phyloP scores from a whole-genome alignment of 2,113 vertebrate genomes.

The Equus quagga region DNA sequence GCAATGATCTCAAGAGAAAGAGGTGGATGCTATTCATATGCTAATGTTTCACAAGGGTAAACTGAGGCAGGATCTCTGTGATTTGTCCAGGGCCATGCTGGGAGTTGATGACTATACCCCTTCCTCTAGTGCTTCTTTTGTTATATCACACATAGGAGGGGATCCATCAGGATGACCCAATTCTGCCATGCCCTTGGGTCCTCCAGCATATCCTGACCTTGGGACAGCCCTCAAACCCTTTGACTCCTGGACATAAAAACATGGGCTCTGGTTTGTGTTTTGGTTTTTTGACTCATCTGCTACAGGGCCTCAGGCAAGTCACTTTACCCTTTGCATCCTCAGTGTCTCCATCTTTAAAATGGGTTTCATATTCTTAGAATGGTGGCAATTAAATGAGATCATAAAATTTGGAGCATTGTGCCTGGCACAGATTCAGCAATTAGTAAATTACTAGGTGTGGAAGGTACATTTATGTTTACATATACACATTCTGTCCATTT shows the following conservation, averaged over 20 bases:
- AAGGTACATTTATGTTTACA: neutral
- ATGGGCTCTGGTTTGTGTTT: neutral
- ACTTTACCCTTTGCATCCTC: neutral
- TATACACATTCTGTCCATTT: neutral
- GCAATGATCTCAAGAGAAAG: neutral
- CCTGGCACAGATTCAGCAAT: neutral
- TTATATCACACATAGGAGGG: neutral
- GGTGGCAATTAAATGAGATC: neutral
- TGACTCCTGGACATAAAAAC: neutral
- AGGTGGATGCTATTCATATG: neutral
- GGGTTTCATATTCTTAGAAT: neutral
- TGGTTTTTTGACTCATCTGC: neutral
- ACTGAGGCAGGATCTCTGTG: neutral
- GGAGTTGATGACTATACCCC: neutral
- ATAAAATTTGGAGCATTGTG: neutral
- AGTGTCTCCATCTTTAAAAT: neutral
- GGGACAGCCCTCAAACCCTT: neutral
- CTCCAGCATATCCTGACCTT: neutral
- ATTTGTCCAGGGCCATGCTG: neutral
- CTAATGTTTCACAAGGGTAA: neutral
- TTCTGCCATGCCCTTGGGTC: neutral
- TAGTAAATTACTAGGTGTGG: neutral
- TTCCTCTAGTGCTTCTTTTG: neutral
- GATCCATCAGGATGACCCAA: neutral
- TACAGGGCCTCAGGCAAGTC: neutral